Evolutionary conservation across 2,888 invertebrate genomes (phyloP), one percentile per base, ranked within the genome.

Genomic region (Brachypterus glaber): DNA sequence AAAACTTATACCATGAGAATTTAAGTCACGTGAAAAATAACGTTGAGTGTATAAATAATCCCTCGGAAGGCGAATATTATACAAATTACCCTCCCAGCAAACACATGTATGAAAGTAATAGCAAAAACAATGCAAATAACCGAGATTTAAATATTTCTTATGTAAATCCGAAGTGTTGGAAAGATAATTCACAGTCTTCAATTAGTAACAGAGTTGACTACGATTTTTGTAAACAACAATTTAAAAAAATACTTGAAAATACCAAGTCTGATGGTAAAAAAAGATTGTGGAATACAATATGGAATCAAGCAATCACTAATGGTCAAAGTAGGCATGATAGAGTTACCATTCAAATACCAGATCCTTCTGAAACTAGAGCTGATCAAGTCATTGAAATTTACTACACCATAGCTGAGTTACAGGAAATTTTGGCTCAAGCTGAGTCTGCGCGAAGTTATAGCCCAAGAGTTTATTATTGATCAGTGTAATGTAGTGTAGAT

Each of bases 321-420:
- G 55, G 59, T 1, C 60, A 60, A 42, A 55, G 53, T 2, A 63
- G 53, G 35, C 44, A 55, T 3, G 62, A 64, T 37, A 59, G 55
- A 14, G 60, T 64, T 0, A 59, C 58, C 1, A 60, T 64, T n/a
- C 62, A 64, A 43, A 50, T 64, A 24, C 63, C 63, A 1, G 48
- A 53, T 18, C 47, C 45, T 4, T 51, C 53, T 29, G 51, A 54
- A 17, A 45, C 44, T n/a, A 48, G 44, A 12, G 45, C 41, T 9
- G 45, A 48, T 13, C 50, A 50, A 29, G 45, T 54, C 27, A 49
- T 58, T 3, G 58, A 59, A 46, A 52, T 60, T 16, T 53, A 58
- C 33, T 55, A 58, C 27, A 57, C 58, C 4, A 51, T 62, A n/a
- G 59, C 53, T 8, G 59, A 61, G 33, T 39, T 60, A 26, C 58